These are phyloP conservation scores for Amniataba percoides DNA, from an alignment of 2,797 vertebrate genomes.

Conservation along the genomic window DNA sequence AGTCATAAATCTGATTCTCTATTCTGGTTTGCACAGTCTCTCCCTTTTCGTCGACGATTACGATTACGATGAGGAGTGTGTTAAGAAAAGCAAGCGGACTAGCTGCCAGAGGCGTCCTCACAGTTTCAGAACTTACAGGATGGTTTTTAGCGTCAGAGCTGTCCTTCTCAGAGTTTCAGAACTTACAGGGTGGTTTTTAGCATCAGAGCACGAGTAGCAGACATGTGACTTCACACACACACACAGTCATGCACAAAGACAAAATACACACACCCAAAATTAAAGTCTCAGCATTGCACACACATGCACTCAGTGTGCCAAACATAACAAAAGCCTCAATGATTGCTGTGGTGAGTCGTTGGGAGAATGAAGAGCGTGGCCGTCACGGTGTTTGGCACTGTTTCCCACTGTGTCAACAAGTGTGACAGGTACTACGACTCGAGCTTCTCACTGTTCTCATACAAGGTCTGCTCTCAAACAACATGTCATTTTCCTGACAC, in stretches of 20 bases:
- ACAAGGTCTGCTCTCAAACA: conserved; percentile 34
- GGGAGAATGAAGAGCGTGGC: conserved; percentile 45
- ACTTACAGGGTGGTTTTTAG: conserved; percentile 21
- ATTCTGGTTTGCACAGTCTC: conserved; percentile 51
- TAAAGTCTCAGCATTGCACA: conserved; percentile 38
- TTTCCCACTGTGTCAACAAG: conserved; percentile 61
- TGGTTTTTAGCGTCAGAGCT: conserved; percentile 23
- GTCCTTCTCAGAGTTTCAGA: conserved; percentile 22
- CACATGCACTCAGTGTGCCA: conserved; percentile 31
- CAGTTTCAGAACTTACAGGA: conserved; percentile 13
- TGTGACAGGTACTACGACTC: conserved; percentile 60
- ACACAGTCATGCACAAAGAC: conserved; percentile 12
- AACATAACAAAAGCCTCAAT: conserved; percentile 66
- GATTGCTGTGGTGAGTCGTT: conserved; percentile 44
- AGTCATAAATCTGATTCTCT: conserved; percentile 52
- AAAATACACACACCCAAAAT: conserved; percentile 56
- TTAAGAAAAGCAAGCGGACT: neutral
- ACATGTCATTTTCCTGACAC: conserved; percentile 27
- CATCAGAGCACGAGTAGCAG: conserved; percentile 34
- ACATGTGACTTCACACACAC: conserved; percentile 58
- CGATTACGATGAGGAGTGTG: conserved; percentile 20
- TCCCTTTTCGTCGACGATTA: conserved; percentile 40
- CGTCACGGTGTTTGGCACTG: conserved; percentile 51
- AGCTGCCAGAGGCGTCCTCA: conserved; percentile 25
- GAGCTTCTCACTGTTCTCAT: conserved; percentile 29